phyloP scores from a whole-genome alignment of 2,888 invertebrate genomes.

The Drosophila bunnanda region DNA sequence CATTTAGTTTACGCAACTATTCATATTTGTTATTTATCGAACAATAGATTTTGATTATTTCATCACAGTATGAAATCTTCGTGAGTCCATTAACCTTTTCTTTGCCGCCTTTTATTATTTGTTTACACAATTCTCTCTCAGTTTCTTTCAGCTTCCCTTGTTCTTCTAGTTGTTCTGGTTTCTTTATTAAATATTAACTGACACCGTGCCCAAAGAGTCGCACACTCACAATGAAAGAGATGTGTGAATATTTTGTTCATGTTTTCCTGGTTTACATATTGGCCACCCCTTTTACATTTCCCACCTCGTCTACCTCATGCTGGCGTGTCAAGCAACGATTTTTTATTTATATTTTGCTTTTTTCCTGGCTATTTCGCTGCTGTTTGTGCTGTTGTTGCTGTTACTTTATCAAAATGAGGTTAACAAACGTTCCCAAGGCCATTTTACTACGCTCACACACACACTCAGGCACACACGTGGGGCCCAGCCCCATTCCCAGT shows the following conservation, averaged over 20 bases:
- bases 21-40: too few relatives aligned
- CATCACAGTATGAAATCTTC: conserved; percentile 18
- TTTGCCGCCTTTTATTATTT: conserved; percentile 8
- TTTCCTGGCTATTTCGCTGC: conserved; percentile 4
- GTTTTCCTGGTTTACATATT: conserved; percentile 37
- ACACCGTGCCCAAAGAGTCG: conserved; percentile 27
- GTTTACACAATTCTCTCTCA: not conserved
- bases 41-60: conserved; percentile 1
- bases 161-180: conserved; percentile 13
- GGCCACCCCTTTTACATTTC: not conserved
- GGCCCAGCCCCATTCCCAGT: conserved; percentile 24
- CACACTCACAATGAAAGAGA: not conserved
- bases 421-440: conserved; percentile 79
- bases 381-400: conserved; percentile 40
- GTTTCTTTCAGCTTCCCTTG: conserved; percentile 4
- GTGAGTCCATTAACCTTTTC: conserved; percentile 3
- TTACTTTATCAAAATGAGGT: conserved; percentile 77
- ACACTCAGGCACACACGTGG: conserved; percentile 7
- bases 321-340: conserved; percentile 69
- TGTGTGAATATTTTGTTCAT: conserved; percentile 24
- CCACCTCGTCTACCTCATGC: conserved; percentile 25
- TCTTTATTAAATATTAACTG: conserved; percentile 30
- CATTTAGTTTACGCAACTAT: too few relatives aligned
- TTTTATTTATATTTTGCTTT: conserved; percentile 51
- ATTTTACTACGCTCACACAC: conserved; percentile 59